These are phyloP conservation scores for Willisornis vidua DNA, from an alignment of 2,113 vertebrate species.

Conservation along the genomic window DNA sequence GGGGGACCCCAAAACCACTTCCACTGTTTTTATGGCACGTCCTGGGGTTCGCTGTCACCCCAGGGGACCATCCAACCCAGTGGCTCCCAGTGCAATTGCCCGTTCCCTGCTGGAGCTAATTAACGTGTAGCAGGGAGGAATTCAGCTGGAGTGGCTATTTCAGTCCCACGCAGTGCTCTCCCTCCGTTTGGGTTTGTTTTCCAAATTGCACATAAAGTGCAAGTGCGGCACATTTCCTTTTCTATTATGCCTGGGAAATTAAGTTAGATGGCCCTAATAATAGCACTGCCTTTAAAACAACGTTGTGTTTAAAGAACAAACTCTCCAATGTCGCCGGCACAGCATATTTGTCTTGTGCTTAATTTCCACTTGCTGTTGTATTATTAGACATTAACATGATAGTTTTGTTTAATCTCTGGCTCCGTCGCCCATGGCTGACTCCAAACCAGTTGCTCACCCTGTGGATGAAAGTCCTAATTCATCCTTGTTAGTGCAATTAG, in stretches of 20 bases:
- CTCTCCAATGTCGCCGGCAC: conserved; percentile 65
- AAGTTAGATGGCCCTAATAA: conserved; percentile 74
- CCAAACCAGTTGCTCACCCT: conserved; percentile 70
- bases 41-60: accelerated
- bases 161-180: conserved; percentile 1
- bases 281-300: conserved; percentile 71
- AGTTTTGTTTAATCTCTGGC: conserved; percentile 83
- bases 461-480: conserved; percentile 80
- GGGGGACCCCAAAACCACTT: accelerated
- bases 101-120: conserved; percentile 43
- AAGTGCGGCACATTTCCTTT: conserved; percentile 71
- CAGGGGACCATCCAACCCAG: not conserved
- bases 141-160: conserved; percentile 59
- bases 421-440: conserved; percentile 81
- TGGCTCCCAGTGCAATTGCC: conserved; percentile 19
- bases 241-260: conserved; percentile 72
- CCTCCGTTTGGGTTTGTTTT: conserved; percentile 59
- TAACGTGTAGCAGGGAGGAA: conserved; percentile 53
- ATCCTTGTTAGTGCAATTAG: conserved; percentile 84
- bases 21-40: accelerated
- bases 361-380: conserved; percentile 78
- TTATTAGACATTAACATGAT: conserved; percentile 80
- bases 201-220: conserved; percentile 67
- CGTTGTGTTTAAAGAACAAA: conserved; percentile 67
- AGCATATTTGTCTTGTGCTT: conserved; percentile 77